These are phyloP conservation scores for Oriolus oriolus DNA, from an alignment of 2,113 vertebrate genomes.

Conservation along the genomic window DNA sequence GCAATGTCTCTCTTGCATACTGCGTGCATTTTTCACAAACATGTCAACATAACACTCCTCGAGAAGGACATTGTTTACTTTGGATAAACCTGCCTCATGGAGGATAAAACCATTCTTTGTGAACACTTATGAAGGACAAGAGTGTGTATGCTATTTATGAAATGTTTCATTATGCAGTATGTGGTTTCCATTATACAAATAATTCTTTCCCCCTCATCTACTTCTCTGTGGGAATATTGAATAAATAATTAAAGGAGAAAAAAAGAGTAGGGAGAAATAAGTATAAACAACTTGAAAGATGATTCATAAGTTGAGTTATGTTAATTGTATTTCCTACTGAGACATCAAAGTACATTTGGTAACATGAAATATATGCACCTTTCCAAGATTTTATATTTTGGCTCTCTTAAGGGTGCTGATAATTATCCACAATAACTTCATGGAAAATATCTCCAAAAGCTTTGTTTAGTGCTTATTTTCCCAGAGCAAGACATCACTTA, in stretches of 20 bases:
- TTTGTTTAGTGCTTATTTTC: constrained; percentile 32
- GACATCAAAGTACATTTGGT: constrained; percentile 37
- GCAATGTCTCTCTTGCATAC: neutral
- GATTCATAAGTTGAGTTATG: constrained; percentile 45
- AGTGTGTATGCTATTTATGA: constrained; percentile 40
- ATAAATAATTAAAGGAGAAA: constrained; percentile 34
- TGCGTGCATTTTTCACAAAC: constrained; percentile 31
- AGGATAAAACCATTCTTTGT: constrained; percentile 49
- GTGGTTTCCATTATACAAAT: constrained; percentile 49
- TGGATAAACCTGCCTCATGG: constrained; percentile 22
- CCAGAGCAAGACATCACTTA: neutral
- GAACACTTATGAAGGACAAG: constrained; percentile 39
- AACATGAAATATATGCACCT: constrained; percentile 14
- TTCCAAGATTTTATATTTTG: constrained; percentile 31
- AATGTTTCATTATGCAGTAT: constrained; percentile 34
- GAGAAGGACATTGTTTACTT: constrained; percentile 35
- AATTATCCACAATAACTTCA: neutral
- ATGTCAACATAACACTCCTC: constrained; percentile 37
- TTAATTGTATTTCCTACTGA: constrained; percentile 35
- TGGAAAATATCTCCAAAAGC: neutral
- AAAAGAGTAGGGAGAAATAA: constrained; percentile 36
- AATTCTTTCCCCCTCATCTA: constrained; percentile 34
- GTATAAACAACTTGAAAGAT: constrained; percentile 56
- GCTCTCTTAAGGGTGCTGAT: neutral
- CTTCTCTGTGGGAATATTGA: constrained; percentile 39